Evolutionary conservation across 2,888 invertebrate genomes (phyloP).

Genomic region (Meganola albula): DNA sequence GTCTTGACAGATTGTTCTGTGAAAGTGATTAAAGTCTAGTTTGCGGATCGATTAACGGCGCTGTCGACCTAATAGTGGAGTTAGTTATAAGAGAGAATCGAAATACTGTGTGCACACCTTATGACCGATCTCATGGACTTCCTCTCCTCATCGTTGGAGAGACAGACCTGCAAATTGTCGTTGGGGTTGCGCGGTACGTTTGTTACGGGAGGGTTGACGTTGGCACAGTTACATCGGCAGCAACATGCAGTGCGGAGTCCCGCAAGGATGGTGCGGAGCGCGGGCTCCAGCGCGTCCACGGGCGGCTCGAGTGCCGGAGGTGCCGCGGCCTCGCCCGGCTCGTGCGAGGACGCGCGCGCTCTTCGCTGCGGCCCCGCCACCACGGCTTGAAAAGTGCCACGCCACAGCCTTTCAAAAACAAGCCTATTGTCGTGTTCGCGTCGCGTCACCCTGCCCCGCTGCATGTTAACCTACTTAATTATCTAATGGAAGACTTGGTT

Average conservation of each 20-base stretch:
- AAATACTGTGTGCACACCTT: constrained; percentile 73
- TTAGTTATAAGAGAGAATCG: constrained; percentile 32
- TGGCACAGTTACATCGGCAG: constrained; percentile 66
- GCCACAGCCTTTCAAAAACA: constrained; percentile 85
- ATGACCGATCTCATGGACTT: constrained; percentile 81
- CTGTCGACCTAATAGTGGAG: constrained; percentile 29
- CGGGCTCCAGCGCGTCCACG: constrained; percentile 67
- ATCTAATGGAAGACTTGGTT: constrained; percentile 76
- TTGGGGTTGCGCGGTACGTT: constrained; percentile 39
- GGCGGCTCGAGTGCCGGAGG: constrained; percentile 34
- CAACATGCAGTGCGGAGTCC: constrained; percentile 61
- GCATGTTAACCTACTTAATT: constrained; percentile 64
- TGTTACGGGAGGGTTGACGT: no score
- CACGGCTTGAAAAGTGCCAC: constrained; percentile 79
- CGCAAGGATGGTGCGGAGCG: constrained; percentile 57
- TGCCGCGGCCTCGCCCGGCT: constrained; percentile 41
- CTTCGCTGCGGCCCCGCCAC: constrained; percentile 57
- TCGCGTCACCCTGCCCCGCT: constrained; percentile 67
- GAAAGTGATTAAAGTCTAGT: constrained; percentile 34
- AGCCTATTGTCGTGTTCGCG: constrained; percentile 77
- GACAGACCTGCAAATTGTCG: constrained; percentile 76
- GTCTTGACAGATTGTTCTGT: constrained; percentile 24
- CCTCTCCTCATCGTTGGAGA: constrained; percentile 69
- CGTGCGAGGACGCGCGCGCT: constrained; percentile 60
- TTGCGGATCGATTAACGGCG: constrained; percentile 24